Percentiles rank a stretch among this genome's conserved stretches.
phyloP scores from a whole-genome alignment of 2,113 vertebrate species.

The Saimiri boliviensis region DNA sequence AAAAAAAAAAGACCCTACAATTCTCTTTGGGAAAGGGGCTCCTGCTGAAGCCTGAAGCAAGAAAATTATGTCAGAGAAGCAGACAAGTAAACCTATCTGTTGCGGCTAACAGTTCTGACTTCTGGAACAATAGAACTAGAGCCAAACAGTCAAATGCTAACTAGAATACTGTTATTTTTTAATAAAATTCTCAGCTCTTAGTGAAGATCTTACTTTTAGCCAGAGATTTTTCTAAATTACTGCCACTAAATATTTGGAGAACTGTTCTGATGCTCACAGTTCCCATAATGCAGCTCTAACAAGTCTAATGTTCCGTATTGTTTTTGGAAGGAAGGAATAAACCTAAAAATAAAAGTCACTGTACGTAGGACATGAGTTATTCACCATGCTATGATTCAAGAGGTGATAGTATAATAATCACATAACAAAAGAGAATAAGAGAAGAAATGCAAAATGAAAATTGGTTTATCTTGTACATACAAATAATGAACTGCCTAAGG shows the following conservation, averaged over 20 bases:
- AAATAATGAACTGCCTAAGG: background rate
- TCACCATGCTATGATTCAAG: background rate
- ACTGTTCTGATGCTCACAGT: background rate
- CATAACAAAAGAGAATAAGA: background rate
- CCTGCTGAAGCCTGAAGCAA: background rate
- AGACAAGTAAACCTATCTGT: background rate
- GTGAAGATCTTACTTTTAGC: background rate
- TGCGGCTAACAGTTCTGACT: background rate
- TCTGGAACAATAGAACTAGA: background rate
- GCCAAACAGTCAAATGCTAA: background rate
- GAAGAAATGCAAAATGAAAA: slow-evolving; percentile 15
- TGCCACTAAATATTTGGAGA: background rate
- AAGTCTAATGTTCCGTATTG: background rate
- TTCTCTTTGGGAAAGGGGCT: background rate
- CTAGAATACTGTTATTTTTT: background rate
- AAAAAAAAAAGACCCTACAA: background rate
- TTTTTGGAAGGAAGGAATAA: slow-evolving; percentile 16
- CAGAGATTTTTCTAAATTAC: slow-evolving; percentile 33
- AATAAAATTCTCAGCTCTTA: slow-evolving; percentile 9
- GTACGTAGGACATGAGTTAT: background rate
- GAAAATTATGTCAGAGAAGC: background rate
- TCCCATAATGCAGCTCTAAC: background rate
- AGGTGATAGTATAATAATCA: background rate
- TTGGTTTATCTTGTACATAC: background rate
- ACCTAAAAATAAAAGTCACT: slow-evolving; percentile 25